Base-by-base conservation (phyloP, 2,113 vertebrate species). In the Echinops telfairi region DNA sequence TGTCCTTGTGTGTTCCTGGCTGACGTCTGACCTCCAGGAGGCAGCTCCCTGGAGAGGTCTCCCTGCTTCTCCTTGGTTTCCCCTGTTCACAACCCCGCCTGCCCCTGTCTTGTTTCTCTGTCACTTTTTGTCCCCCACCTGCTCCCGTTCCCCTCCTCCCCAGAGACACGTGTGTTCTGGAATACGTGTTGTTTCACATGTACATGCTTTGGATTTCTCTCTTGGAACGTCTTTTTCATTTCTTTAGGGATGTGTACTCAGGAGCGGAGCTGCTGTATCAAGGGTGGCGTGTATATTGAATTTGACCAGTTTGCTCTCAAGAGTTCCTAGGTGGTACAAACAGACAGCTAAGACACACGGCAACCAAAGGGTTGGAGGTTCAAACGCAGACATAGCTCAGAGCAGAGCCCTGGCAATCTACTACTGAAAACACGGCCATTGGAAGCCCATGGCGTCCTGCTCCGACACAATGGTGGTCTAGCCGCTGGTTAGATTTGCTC, bases 131-230 rank as follows among this genome's bases (percentile, higher is more conserved):
- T 58, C 78, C 27, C 23, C 40, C 60, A 47, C 64, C 43, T 43
- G 2, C 38, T 75, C 1, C 5, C 7, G 1, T 71, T 53, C 47
- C 40, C 62, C 27, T 58, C 38, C 53, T 47, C 43, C 64, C 29
- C 53, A 76, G 47, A 94, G 66, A 86, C 57, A 77, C 80, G 40
- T 47, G 16, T 47, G 29, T 60, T 81, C 85, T 47, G 85, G 33
- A 83, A 66, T 83, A 23, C 19, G 5, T n/a, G 1, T 23, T 76
- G 57, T 82, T 92, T 84, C n/a, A 36, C 85, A 19, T 16, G 6
- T 0, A 4, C 15, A n/a, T 10, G 10, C 86, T 64, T 83, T 92
- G 87, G 57, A 66, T 93, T 86, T 94, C 71, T 43, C 38, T n/a
- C 27, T 70, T 47, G 58, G 58, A 71, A 33, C 16, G 25, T 10